These are phyloP conservation scores for Barnardius zonarius DNA, from an alignment of 2,113 vertebrate species.

Conservation along the genomic window DNA sequence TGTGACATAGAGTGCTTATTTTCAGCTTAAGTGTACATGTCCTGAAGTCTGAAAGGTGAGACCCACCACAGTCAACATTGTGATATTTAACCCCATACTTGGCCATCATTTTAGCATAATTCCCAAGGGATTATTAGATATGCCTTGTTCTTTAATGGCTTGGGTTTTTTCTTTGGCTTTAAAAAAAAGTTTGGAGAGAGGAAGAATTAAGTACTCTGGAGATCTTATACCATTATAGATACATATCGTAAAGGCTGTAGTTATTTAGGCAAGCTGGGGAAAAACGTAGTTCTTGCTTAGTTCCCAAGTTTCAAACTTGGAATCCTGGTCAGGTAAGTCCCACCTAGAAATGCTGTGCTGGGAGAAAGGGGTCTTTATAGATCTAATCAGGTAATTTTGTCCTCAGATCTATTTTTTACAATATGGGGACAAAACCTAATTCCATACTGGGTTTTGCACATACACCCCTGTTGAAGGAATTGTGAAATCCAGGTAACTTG, in stretches of 20 bases:
- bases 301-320: background rate
- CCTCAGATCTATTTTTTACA: background rate
- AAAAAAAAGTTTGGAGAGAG: background rate
- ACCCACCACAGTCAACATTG: accelerated
- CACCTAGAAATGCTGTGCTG: background rate
- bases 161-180: background rate
- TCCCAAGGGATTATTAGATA: background rate
- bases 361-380: background rate
- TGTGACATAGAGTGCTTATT: background rate
- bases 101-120: background rate
- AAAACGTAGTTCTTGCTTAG: background rate
- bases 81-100: background rate
- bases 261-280: background rate
- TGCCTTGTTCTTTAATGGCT: background rate
- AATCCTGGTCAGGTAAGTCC: background rate
- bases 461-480: background rate
- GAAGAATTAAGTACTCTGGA: background rate
- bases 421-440: background rate
- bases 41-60: background rate
- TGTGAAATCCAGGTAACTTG: background rate
- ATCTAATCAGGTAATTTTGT: background rate
- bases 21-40: background rate
- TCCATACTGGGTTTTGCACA: background rate
- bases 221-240: background rate
- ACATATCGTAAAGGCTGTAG: background rate